A percentile compares a stretch with the other conserved stretches of the same genome.
Evolutionary conservation across 2,113 vertebrate genomes (phyloP).

Genomic region (Empidonax alnorum): DNA sequence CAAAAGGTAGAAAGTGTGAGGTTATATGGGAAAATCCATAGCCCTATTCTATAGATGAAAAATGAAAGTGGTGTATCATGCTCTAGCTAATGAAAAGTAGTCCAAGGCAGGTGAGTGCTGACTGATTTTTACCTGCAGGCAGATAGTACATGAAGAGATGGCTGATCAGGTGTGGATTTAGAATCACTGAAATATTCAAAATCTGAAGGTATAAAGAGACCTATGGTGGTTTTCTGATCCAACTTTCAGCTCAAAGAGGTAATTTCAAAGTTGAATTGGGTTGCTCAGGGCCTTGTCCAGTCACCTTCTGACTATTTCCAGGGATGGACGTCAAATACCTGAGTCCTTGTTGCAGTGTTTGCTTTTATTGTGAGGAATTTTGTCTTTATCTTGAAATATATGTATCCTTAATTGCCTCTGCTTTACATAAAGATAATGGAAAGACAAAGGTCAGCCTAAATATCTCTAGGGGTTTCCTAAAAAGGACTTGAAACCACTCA

Average conservation of each 20-base stretch:
- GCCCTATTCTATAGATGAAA: not conserved
- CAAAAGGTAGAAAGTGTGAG: not conserved
- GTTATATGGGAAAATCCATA: not conserved
- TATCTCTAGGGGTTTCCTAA: not conserved
- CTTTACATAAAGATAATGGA: not conserved
- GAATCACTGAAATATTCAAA: not conserved
- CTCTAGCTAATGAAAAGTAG: not conserved
- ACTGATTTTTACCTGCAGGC: not conserved
- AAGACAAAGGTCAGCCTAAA: not conserved
- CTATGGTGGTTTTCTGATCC: not conserved
- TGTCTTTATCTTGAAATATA: not conserved
- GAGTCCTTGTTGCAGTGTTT: not conserved
- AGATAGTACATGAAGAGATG: not conserved
- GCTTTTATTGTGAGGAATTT: not conserved
- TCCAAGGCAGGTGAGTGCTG: not conserved
- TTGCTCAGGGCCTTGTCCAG: not conserved
- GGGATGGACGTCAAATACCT: not conserved
- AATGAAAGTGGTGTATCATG: not conserved
- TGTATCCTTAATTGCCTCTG: not conserved
- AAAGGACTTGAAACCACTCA: not conserved
- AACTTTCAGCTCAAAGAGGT: not conserved
- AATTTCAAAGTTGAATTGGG: not conserved
- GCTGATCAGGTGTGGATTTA: not conserved
- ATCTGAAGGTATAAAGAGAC: not conserved
- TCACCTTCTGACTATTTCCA: not conserved